Evolutionary conservation across 2,113 vertebrate genomes (phyloP), one percentile per base, ranked within the genome.

Genomic region (Ceuthmochares aereus): DNA sequence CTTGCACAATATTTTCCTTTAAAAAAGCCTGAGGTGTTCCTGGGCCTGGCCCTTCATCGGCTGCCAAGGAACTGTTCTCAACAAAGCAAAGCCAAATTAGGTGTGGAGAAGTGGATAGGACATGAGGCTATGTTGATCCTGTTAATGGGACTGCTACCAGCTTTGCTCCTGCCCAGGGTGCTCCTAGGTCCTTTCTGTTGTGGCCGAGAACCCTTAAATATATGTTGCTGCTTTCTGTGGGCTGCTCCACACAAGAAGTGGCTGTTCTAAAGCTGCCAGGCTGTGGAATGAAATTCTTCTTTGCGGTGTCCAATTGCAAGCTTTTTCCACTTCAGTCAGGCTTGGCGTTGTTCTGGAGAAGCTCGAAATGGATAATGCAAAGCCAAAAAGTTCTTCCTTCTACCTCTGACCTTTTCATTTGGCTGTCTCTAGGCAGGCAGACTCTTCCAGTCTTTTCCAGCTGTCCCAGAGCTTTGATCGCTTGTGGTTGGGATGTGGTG

Each of bases 381-480:
- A 84, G 66, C 56, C 56, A 70, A 70, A 63, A 75, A 85, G 5
- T 45, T 45, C 40, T 68, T 94, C 23, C 43, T 85, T 23, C 52
- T 75, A 16, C 69, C 84, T 87, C 78, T 97, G 94, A 79, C 87
- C 93, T 93, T 91, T 93, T 36, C 72, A 10, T 47, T 89, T 70
- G 69, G 34, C 84, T 89, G 14, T 74, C 73, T 81, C 34, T 47
- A 60, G 60, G 32, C 78, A 84, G 40, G 10, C 52, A 82, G 69
- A n/a, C 84, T 63, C 78, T 87, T 84, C 80, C 72, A 73, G 78
- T 43, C 55, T 43, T 58, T 87, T 75, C 62, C 74, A 87, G 77
- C 74, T 82, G 43, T 87, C 58, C 60, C 56, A 72, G 25, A 87
- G 70, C 90, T 93, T 93, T 94, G 84, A 68, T 94, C 77, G 87